Percentiles rank a stretch among this genome's conserved stretches.
phyloP scores from a whole-genome alignment of 2,888 invertebrate genomes.

The Melanophora roralis region DNA sequence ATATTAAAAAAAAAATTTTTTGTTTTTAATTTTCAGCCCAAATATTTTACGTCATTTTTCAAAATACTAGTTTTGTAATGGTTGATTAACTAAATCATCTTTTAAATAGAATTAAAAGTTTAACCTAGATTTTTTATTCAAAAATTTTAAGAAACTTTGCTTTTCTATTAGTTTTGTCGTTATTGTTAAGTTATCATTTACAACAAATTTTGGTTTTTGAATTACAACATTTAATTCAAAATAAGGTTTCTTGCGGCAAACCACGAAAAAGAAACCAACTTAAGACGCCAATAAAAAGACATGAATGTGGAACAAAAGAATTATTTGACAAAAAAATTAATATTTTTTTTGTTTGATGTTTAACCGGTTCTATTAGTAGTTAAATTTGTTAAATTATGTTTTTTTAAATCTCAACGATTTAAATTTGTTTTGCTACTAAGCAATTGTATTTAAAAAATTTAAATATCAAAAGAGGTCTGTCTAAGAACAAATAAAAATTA shows the following conservation, averaged over 20 bases:
- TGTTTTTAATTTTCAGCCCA: too few species aligned
- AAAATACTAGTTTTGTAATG: too few species aligned
- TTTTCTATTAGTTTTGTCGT: too few species aligned
- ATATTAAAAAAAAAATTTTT: too few species aligned
- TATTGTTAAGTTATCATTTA: background rate
- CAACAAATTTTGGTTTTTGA: background rate
- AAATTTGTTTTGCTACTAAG: background rate
- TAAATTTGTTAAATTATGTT: too few species aligned
- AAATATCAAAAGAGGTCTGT: background rate
- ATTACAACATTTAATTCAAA: background rate
- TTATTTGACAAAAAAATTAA: background rate
- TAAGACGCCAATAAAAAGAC: background rate
- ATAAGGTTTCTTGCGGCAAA: background rate
- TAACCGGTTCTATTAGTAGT: too few species aligned
- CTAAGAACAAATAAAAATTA: too few species aligned
- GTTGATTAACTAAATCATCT: too few species aligned
- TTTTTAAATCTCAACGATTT: background rate
- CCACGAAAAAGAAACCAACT: background rate
- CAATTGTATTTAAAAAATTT: background rate
- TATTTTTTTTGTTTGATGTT: constrained; percentile 24
- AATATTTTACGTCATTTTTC: too few species aligned
- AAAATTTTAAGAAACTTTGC: too few species aligned
- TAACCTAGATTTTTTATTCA: too few species aligned
- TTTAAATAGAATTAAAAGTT: too few species aligned
- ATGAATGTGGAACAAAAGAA: background rate